Percentiles rank a stretch among this genome's conserved stretches.
These are phyloP conservation scores for Caenorhabditis plicata DNA, from an alignment of 2,888 invertebrate genomes.

Conservation along the genomic window DNA sequence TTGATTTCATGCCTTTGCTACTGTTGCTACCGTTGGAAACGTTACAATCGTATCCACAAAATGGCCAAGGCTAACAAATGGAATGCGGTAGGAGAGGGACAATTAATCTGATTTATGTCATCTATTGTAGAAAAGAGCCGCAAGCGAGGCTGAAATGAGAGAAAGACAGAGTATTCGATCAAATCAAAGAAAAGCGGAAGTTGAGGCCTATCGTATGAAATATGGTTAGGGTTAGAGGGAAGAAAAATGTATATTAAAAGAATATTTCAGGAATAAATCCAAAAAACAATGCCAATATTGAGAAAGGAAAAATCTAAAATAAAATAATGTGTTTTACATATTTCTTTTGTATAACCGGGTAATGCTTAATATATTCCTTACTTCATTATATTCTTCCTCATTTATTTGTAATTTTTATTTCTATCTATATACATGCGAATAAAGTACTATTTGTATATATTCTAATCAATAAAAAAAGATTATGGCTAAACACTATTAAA, in stretches of 20 bases:
- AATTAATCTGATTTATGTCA: neutral
- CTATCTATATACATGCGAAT: too few relatives aligned
- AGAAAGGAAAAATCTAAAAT: too few relatives aligned
- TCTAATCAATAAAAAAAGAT: too few relatives aligned
- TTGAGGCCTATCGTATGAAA: constrained; percentile 40
- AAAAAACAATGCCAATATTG: too few relatives aligned
- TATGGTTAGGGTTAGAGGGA: too few relatives aligned
- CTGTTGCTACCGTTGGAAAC: constrained; percentile 35
- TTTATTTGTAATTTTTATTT: too few relatives aligned
- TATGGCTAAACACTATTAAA: too few relatives aligned
- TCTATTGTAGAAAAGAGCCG: constrained; percentile 2
- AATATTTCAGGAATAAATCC: too few relatives aligned
- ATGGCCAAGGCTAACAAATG: constrained; percentile 32
- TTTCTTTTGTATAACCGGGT: constrained; percentile 3
- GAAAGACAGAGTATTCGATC: constrained; percentile 22
- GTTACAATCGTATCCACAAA: constrained; percentile 29
- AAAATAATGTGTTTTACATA: neutral
- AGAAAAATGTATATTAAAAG: too few relatives aligned
- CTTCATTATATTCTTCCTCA: too few relatives aligned
- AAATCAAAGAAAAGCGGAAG: constrained; percentile 31
- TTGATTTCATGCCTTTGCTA: constrained; percentile 32
- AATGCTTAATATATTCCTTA: too few relatives aligned
- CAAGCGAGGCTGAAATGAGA: constrained; percentile 19
- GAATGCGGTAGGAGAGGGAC: constrained; percentile 9
- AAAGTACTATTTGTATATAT: too few relatives aligned